Percentiles rank a stretch among this genome's conserved stretches.
Conservation (phyloP, 2,113 vertebrate species). For the Ptychochromis oligacanthus region DNA sequence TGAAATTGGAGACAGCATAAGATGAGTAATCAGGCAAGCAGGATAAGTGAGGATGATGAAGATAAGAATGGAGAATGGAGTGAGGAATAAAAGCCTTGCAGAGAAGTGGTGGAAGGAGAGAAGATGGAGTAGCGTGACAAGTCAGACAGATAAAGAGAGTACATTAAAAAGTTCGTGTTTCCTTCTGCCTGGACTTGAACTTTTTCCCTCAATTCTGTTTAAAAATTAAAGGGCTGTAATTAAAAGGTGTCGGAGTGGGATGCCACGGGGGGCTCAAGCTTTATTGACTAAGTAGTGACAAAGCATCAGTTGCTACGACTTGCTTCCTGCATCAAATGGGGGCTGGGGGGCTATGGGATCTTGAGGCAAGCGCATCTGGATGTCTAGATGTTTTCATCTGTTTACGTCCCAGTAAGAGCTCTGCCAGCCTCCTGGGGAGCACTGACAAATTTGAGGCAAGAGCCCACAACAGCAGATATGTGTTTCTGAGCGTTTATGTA, state of each 20-base stretch:
- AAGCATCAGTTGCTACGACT: constrained; percentile 40
- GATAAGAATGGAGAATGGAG: constrained; percentile 32
- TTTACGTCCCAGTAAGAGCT: constrained; percentile 44
- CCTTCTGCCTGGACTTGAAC: constrained; percentile 38
- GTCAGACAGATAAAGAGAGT: constrained; percentile 24
- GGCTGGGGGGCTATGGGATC: neutral
- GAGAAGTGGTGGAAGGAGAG: neutral
- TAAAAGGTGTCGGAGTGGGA: constrained; percentile 74
- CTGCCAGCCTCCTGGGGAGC: constrained; percentile 32
- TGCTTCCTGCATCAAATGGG: neutral
- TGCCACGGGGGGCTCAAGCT: constrained; percentile 54
- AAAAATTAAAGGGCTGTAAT: constrained; percentile 81
- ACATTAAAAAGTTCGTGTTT: constrained; percentile 54
- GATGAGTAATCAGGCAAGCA: constrained; percentile 23
- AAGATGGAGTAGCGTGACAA: neutral
- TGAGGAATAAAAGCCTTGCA: constrained; percentile 2
- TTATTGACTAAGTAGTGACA: constrained; percentile 74
- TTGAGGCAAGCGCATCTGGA: constrained; percentile 29
- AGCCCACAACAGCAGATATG: constrained; percentile 37
- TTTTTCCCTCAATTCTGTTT: constrained; percentile 73
- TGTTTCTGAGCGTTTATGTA: constrained; percentile 52
- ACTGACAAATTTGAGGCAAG: constrained; percentile 32
- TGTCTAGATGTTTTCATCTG: constrained; percentile 61
- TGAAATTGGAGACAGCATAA: constrained; percentile 19
- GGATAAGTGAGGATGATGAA: constrained; percentile 36